Evolutionary conservation across 2,113 vertebrate species (phyloP), one percentile per base, ranked within the genome.

Genomic region (Pomatostomus ruficeps): DNA sequence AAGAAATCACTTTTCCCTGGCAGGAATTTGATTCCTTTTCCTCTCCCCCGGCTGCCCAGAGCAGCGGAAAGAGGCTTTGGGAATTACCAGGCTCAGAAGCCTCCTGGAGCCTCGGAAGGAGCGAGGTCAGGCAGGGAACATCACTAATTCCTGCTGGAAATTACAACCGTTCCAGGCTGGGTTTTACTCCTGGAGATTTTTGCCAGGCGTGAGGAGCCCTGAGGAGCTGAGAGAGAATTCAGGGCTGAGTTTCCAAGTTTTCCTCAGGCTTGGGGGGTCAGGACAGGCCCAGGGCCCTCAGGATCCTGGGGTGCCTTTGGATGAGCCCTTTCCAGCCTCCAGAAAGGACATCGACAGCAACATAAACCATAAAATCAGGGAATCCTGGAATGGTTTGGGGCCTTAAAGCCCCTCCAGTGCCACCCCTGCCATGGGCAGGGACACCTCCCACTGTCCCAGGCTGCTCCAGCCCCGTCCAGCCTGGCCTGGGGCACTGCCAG

Each of bases 21-120:
- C 54, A 88, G 84, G 58, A 55, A 74, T 70, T 79, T 48, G 58
- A 62, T 86, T 92, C 67, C 51, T 76, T 49, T 81, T 61, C 33
- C 62, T 49, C 5, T 66, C 51, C 45, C 40, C 43, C 16, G 7
- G 16, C 86, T 79, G 48, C 62, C 54, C 45, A 7, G 55, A 20
- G 65, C 59, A 29, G 31, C 0, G 0, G 33, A 71, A 84, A 92
- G 71, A 88, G 58, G 49, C 62, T 86, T 71, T 91, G 70, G 57
- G 80, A 21, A 92, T 70, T 73, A 83, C 38, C 14, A 23, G 45
- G 75, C 67, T 88, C 23, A 1, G 67, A 92, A 36, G 9, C 2
- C 4, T 31, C 36, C 48, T 55, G 35, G 67, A 65, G 80, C 36
- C 45, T 35, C 7, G 12, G 52, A 68, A 96, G 75, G 49, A 83